A percentile compares a stretch with the other conserved stretches of the same genome.
Conservation (phyloP, 1,140 invertebrate genomes). For the Apis florea region DNA sequence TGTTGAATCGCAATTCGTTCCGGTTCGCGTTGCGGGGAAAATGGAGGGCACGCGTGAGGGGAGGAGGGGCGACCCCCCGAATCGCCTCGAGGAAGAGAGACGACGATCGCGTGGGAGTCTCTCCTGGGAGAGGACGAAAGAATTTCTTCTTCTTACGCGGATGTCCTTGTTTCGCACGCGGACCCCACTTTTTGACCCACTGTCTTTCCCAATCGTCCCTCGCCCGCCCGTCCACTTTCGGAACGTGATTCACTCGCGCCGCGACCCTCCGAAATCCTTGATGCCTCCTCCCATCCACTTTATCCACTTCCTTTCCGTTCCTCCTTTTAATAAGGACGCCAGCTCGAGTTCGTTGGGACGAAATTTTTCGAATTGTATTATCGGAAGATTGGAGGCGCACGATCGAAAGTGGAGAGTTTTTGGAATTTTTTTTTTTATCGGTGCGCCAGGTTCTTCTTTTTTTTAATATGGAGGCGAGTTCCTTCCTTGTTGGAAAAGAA, state of each 20-base stretch:
- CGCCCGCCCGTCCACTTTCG: constrained; percentile 3
- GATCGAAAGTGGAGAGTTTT: no score
- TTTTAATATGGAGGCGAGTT: no score
- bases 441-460: no score
- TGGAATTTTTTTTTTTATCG: no score
- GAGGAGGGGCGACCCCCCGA: neutral
- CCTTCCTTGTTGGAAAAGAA: no score
- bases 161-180: constrained; percentile 45
- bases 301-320: neutral
- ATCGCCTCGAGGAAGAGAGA: neutral
- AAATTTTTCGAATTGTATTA: no score
- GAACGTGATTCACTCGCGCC: constrained; percentile 46
- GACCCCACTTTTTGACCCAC: constrained; percentile 51
- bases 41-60: no score
- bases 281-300: neutral
- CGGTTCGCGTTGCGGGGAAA: neutral
- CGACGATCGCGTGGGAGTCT: constrained; percentile 43
- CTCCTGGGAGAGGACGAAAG: constrained; percentile 4
- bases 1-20: no score
- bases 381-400: no score
- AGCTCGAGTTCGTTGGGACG: no score
- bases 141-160: constrained; percentile 33
- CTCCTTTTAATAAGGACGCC: neutral
- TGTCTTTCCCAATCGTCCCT: constrained; percentile 15
- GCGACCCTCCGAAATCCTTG: constrained; percentile 15